Conservation (phyloP, 2,113 vertebrate species). For the Otus sunia region DNA sequence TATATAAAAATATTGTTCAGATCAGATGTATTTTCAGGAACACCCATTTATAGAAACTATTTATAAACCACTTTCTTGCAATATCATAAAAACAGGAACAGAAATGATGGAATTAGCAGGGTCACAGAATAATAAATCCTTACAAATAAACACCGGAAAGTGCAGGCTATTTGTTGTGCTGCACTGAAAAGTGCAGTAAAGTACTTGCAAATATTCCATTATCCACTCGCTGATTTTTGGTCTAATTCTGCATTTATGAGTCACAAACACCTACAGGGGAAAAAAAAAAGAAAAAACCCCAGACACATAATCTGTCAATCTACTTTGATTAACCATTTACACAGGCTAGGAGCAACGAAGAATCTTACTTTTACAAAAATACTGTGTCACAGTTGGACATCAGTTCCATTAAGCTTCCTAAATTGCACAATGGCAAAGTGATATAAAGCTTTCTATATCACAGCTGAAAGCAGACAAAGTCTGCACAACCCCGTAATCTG, state of each 20-base stretch:
- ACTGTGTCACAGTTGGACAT: neutral
- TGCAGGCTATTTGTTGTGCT: slow-evolving; percentile 38
- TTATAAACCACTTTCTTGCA: slow-evolving; percentile 52
- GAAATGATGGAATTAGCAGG: slow-evolving; percentile 34
- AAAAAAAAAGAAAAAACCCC: neutral
- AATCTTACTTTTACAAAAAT: slow-evolving; percentile 3
- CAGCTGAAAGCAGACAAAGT: neutral
- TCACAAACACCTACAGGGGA: slow-evolving; percentile 63
- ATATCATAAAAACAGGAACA: slow-evolving; percentile 39
- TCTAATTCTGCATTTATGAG: slow-evolving; percentile 71
- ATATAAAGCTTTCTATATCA: neutral
- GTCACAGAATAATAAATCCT: slow-evolving; percentile 44
- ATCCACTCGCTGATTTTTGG: slow-evolving; percentile 39
- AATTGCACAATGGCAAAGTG: slow-evolving; percentile 5
- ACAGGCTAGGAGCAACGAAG: neutral
- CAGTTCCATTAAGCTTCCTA: neutral
- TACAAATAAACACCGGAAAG: slow-evolving; percentile 17
- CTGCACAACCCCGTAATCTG: slow-evolving; percentile 25
- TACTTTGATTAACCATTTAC: slow-evolving; percentile 29
- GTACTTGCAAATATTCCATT: slow-evolving; percentile 58
- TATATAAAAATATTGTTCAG: slow-evolving; percentile 48
- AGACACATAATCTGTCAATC: slow-evolving; percentile 54
- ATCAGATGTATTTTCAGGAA: slow-evolving; percentile 54
- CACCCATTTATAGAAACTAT: slow-evolving; percentile 46
- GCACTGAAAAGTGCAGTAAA: slow-evolving; percentile 43